Evolutionary conservation across 2,888 invertebrate genomes (phyloP), one percentile per base, ranked within the genome.

Genomic region (Drosophila nigricruria): DNA sequence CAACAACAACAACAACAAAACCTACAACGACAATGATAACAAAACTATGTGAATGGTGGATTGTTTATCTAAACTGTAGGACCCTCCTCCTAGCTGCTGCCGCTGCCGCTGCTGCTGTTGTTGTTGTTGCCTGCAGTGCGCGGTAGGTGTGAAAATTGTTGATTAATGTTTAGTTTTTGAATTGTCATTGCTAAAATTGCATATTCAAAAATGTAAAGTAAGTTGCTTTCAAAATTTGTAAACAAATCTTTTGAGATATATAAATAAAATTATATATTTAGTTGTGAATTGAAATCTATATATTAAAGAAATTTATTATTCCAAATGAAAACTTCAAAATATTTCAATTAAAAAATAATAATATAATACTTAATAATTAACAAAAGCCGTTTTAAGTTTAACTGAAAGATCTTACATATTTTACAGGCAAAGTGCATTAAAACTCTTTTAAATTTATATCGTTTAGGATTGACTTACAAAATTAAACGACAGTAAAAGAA

Each of bases 141-240:
- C 50, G 25, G 59, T 77, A 88, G 89, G 89, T 86, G 89, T 86
- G 78, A 82, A 89, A 78, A 89, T 87, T 78, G 79, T 82, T 90
- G 90, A 90, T 90, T 90, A 90, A 90, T 90, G 90, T 79, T 77
- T 49, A 14, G 10, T 59, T 65, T 79, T 67, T 23, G 58, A 63
- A 68, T 64, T 75, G 70, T 68, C 74, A 74, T 72, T 69, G 54
- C 54, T 52, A 25, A 63, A 77, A 57, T 20, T 74, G 77, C 77
- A 77, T 74, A 71, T 52, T 72, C 53, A 47, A 62, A 69, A 64
- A 12, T 36, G 20, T 34, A 45, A 25, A 25, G 40, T 32, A 25
- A 40, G 18, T n/a, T 40, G 5, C 2, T 9, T 27, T 27, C 1
- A 27, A 5, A 9, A 56, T 23, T 18, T 53, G 2, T 1, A 54